A percentile compares a stretch with the other conserved stretches of the same genome.
Evolutionary conservation across 1,140 invertebrate genomes (phyloP).

Genomic region (Lamellibrachia luymesi): DNA sequence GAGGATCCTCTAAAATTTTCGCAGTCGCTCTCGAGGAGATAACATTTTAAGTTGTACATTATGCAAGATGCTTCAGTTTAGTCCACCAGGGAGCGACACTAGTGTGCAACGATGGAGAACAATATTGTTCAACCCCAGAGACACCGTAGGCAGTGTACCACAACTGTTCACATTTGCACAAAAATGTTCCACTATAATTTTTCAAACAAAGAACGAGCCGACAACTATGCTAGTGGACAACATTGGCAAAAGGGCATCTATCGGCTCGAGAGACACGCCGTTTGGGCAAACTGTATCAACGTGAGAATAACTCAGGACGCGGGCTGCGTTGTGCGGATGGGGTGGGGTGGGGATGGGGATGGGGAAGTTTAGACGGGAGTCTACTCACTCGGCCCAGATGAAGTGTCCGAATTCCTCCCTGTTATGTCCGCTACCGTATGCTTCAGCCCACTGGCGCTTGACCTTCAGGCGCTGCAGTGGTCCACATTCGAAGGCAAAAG

Average conservation of each 20-base stretch:
- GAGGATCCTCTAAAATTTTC: no score
- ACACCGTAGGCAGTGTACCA: not conserved
- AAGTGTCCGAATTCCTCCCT: constrained; percentile 8
- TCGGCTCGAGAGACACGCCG: not conserved
- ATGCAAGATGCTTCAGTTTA: not conserved
- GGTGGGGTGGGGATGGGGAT: not conserved
- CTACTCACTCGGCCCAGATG: not conserved
- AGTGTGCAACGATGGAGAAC: not conserved
- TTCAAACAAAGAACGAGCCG: not conserved
- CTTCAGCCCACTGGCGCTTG: constrained; percentile 15
- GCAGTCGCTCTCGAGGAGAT: no score
- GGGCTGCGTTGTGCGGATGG: not conserved
- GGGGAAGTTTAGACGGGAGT: not conserved
- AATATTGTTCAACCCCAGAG: not conserved
- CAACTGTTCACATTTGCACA: not conserved
- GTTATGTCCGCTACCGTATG: not conserved
- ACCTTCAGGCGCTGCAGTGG: constrained; percentile 13
- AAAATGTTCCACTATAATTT: not conserved
- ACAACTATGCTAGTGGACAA: not conserved
- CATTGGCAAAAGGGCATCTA: not conserved
- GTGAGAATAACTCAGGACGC: not conserved
- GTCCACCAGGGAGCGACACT: not conserved
- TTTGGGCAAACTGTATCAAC: not conserved
- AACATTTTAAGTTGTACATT: no score
- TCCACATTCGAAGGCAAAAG: not conserved